phyloP scores from a whole-genome alignment of 2,113 vertebrate genomes.

The Platysteira castanea region DNA sequence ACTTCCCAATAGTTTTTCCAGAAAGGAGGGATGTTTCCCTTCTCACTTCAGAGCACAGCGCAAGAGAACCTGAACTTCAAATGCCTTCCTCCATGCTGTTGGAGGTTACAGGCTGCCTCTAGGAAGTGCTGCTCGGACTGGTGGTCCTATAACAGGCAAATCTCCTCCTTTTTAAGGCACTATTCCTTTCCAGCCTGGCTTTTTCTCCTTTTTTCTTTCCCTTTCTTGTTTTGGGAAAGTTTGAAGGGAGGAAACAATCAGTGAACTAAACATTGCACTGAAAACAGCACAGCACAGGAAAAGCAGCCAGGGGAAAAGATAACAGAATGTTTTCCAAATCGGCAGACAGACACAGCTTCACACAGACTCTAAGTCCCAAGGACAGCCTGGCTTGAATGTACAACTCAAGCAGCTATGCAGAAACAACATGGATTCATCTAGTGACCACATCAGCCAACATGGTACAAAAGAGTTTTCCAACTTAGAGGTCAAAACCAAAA shows the following conservation, averaged over 20 bases:
- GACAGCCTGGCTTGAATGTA: not conserved
- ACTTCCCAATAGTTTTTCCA: not conserved
- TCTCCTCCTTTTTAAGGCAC: not conserved
- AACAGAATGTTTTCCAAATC: not conserved
- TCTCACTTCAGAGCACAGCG: not conserved
- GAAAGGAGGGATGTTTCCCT: not conserved
- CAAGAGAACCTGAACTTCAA: not conserved
- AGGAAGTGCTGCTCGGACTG: not conserved
- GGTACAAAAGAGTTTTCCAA: not conserved
- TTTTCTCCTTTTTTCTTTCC: not conserved
- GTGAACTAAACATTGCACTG: not conserved
- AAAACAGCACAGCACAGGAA: not conserved
- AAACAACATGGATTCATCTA: not conserved
- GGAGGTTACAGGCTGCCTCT: not conserved
- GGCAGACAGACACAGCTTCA: not conserved
- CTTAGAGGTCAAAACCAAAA: not conserved
- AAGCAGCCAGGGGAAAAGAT: not conserved
- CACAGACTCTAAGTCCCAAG: not conserved
- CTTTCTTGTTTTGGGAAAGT: not conserved
- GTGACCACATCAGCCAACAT: not conserved
- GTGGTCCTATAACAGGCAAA: not conserved
- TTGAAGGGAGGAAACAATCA: not conserved
- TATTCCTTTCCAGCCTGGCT: not conserved
- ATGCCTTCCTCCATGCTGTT: accelerated
- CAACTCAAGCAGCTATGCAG: not conserved